Base-by-base conservation (phyloP, 2,888 invertebrate species). In the Opisthograptis luteolata region DNA sequence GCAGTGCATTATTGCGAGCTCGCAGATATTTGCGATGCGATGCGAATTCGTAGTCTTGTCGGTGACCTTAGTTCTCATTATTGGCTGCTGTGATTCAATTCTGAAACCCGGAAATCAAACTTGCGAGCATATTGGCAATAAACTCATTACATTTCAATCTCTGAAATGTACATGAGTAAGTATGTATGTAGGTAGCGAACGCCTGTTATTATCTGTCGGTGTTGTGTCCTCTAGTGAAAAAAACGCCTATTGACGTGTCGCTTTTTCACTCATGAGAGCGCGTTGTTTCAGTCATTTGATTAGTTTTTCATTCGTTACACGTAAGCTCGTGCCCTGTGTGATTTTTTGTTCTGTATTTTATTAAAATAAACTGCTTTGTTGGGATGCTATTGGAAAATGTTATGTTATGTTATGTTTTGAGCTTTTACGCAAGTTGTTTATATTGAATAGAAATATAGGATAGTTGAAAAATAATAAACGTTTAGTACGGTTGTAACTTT, bases 131-230 rank as follows among this genome's bases (percentile, higher is more conserved):
- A 39, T 32, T 52, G 36, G 35, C 34, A 55, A 51, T 58, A 60
- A 51, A 42, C 36, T 48, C 46, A 52, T 58, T 55, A 47, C 30
- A 49, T 45, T 55, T 49, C 52, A 41, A 55, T 58, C 31, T 46
- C 30, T 24, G 13, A 35, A 43, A 45, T 54, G 44, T 47, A 45
- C 44, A 36, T 19, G 36, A 27, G 32, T 37, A 22, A 9, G 43
- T 32, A 43, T 27, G n/a, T 24, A n/a, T 17, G 17, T 17, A 17
- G 17, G 17, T 3, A 17, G 5, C 17, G 17, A 17, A n/a, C n/a
- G n/a, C n/a, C n/a, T n/a, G n/a, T n/a, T n/a, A n/a, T n/a, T n/a
- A n/a, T n/a, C n/a, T n/a, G n/a, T n/a, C n/a, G n/a, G n/a, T n/a
- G n/a, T n/a, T n/a, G 17, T 40, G 28, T 31, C 28, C 17, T 20